These are phyloP conservation scores for Pteronotus mesoamericanus DNA, from an alignment of 2,797 vertebrate genomes.

Conservation along the genomic window DNA sequence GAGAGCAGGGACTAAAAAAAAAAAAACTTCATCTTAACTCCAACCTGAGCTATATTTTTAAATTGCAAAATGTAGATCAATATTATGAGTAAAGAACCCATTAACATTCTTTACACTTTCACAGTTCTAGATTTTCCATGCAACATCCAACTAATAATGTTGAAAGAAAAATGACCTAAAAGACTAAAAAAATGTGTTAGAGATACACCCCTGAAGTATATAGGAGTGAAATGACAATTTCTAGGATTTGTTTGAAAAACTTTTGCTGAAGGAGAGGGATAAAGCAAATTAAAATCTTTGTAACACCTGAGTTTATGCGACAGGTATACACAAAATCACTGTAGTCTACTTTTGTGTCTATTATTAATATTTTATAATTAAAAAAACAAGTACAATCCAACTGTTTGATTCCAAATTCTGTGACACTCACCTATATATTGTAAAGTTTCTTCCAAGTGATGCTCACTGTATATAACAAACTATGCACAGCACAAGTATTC, in stretches of 20 bases:
- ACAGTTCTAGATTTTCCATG: background rate
- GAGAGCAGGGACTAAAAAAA: background rate
- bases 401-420: background rate
- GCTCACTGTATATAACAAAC: background rate
- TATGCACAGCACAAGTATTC: background rate
- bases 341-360: background rate
- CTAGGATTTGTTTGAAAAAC: conserved; percentile 28
- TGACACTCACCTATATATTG: background rate
- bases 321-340: background rate
- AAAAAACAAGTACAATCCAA: background rate
- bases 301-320: background rate
- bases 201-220: background rate
- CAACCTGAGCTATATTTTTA: background rate
- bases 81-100: background rate
- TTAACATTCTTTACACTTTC: background rate
- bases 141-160: background rate
- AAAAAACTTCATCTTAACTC: background rate
- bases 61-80: background rate
- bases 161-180: background rate
- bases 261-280: background rate
- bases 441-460: conserved; percentile 12
- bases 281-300: background rate
- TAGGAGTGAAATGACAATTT: background rate
- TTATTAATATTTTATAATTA: conserved; percentile 3
- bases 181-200: background rate